phyloP scores from a whole-genome alignment of 2,113 vertebrate species.

The Urocitellus parryii region DNA sequence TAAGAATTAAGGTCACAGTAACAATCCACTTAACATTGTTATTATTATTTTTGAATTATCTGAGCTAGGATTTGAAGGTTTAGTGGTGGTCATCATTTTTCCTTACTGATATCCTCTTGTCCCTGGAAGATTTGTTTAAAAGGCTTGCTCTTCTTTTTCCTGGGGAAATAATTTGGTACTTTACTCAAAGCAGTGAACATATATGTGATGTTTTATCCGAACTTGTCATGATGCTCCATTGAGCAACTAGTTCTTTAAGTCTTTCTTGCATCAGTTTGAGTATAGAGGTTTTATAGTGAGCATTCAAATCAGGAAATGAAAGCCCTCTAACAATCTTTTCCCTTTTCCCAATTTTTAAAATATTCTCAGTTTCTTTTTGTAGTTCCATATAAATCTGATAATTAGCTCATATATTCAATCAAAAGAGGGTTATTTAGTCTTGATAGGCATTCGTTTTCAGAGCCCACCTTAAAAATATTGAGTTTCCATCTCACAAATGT shows the following conservation, averaged over 20 bases:
- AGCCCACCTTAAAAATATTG: background rate
- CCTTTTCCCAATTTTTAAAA: background rate
- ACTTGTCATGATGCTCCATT: accelerated
- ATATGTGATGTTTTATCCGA: background rate
- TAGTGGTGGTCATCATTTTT: background rate
- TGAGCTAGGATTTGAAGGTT: background rate
- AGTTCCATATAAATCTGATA: background rate
- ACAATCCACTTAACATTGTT: background rate
- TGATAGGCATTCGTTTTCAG: background rate
- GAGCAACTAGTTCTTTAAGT: background rate
- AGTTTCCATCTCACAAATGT: background rate
- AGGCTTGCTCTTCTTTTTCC: background rate
- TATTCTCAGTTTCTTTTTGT: background rate
- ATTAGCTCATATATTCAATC: background rate
- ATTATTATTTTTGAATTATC: background rate
- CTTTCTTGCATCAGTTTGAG: accelerated
- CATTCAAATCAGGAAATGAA: background rate
- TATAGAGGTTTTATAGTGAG: background rate
- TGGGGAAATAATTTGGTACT: background rate
- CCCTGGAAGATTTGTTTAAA: background rate
- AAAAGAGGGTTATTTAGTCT: background rate
- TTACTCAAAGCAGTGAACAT: background rate
- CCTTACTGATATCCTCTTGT: background rate
- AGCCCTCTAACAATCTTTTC: background rate
- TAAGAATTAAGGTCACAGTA: background rate